These are phyloP conservation scores for Microtus oregoni DNA, from an alignment of 2,113 vertebrate species.

Conservation along the genomic window DNA sequence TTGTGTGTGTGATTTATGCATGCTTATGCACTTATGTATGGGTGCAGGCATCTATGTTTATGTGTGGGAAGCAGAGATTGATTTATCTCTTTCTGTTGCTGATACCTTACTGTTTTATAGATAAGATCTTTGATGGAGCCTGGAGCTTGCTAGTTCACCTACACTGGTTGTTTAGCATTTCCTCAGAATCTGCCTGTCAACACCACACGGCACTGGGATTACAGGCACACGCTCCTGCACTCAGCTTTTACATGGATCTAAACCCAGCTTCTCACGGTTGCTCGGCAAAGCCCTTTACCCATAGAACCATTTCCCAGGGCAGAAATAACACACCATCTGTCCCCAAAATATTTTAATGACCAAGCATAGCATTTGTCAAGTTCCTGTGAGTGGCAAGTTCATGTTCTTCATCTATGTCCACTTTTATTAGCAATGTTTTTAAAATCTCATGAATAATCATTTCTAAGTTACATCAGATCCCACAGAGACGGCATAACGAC, in stretches of 20 bases:
- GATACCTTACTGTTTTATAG: background rate
- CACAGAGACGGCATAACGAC: background rate
- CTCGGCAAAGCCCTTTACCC: background rate
- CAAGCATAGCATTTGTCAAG: background rate
- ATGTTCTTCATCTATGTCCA: background rate
- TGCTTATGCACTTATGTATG: background rate
- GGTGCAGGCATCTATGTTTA: background rate
- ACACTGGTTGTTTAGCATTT: background rate
- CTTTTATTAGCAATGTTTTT: background rate
- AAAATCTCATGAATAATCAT: background rate
- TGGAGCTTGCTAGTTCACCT: background rate
- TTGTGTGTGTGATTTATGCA: background rate
- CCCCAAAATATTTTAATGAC: slow-evolving; percentile 48
- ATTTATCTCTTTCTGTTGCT: background rate
- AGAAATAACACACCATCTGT: background rate
- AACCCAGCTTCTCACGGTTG: background rate
- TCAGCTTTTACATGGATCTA: background rate
- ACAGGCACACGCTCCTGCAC: background rate
- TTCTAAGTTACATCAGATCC: slow-evolving; percentile 39
- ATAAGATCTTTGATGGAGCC: background rate
- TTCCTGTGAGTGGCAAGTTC: background rate
- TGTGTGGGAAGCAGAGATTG: background rate
- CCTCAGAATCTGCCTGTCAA: background rate
- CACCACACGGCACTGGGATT: background rate
- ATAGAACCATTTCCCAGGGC: background rate